A percentile compares a stretch with the other conserved stretches of the same genome.
Evolutionary conservation across 2,113 vertebrate species (phyloP).

Genomic region (human (Homo sapiens)): GRCh38 chr2:128926501-128927000

Average conservation of each 20-base stretch:
- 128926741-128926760: background rate
- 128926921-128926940: background rate
- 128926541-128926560: background rate
- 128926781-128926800: background rate
- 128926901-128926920: background rate
- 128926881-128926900: background rate
- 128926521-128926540: background rate
- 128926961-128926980: background rate
- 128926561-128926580: background rate
- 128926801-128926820: background rate
- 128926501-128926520: background rate
- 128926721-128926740: background rate
- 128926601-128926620: background rate
- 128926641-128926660: background rate
- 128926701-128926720: background rate
- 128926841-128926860: background rate
- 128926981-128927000: background rate
- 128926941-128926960: background rate
- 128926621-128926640: accelerated
- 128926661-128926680: background rate
- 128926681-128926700: background rate
- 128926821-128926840: background rate
- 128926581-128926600: background rate
- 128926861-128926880: background rate
- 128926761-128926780: background rate